Evolutionary conservation across 2,113 vertebrate species (phyloP), one percentile per base, ranked within the genome.

Genomic region (Pterophyllum scalare): DNA sequence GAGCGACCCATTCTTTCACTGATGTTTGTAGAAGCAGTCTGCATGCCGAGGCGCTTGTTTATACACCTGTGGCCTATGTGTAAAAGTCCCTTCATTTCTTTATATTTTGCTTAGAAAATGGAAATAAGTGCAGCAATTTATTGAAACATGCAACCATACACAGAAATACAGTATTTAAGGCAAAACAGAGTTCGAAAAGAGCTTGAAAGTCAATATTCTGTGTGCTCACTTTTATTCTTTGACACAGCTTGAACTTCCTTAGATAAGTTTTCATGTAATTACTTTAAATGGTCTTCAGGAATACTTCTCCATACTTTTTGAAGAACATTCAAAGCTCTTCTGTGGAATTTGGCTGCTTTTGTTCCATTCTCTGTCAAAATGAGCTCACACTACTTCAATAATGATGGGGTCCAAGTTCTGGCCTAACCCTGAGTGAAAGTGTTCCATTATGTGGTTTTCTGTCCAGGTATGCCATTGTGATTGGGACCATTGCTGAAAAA

Each of bases 101-200:
- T 67, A 26, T 67, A 65, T 65, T 46, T 67, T 67, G 22, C 62
- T 26, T 46, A 40, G 38, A 40, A 11, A 40, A 40, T 11, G 10
- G 9, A 9, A 40, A 10, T 38, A 38, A 12, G 38, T 40, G 38
- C 38, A 40, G 9, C 8, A 40, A 11, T 40, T 40, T 40, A 40
- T 40, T 40, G 14, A 67, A 26, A 43, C 24, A 38, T 0, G 0
- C 14, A 15, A 65, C 8, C 24, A 43, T 43, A 43, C 22, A 67
- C 43, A 46, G 38, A 67, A 46, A 46, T 0, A 67, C 8, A 46
- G 40, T 46, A 40, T 17, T 10, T 26, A 40, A 46, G 14, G 22
- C 22, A 19, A 49, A 49, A 46, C 5, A 2, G 4, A 7, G 22
- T 26, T 67, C 46, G 38, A 19, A 67, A 67, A 43, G 22, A 46